phyloP scores from a whole-genome alignment of 2,797 vertebrate genomes.

The Hybognathus amarus region DNA sequence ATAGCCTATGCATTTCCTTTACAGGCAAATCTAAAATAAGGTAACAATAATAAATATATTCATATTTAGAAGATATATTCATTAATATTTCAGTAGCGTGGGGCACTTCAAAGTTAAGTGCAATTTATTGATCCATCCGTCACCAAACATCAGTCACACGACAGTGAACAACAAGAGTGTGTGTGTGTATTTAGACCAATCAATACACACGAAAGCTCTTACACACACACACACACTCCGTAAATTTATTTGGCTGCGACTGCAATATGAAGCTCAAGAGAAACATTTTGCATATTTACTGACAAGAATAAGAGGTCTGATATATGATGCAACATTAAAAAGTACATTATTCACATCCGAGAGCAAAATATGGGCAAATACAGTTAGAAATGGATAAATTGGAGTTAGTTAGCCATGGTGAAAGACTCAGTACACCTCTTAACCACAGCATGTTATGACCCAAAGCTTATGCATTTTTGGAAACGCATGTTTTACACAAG shows the following conservation, averaged over 20 bases:
- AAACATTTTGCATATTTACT: background rate
- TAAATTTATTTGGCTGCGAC: background rate
- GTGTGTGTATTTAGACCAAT: background rate
- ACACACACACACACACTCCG: background rate
- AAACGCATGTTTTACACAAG: background rate
- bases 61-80: background rate
- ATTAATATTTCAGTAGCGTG: background rate
- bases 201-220: background rate
- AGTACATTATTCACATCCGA: background rate
- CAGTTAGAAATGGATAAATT: background rate
- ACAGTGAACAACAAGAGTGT: background rate
- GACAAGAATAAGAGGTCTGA: background rate
- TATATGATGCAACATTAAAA: background rate
- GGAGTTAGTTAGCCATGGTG: background rate
- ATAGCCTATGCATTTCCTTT: background rate
- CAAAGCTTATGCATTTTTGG: background rate
- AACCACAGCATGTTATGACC: background rate
- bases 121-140: background rate
- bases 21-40: background rate
- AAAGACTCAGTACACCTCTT: background rate
- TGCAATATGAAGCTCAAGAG: background rate
- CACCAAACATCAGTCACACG: background rate
- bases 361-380: background rate
- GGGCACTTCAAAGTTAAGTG: slow-evolving; percentile 7
- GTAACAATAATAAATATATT: background rate